These are phyloP conservation scores for Leptinotarsa haldemani DNA, from an alignment of 2,888 invertebrate genomes.

Conservation along the genomic window DNA sequence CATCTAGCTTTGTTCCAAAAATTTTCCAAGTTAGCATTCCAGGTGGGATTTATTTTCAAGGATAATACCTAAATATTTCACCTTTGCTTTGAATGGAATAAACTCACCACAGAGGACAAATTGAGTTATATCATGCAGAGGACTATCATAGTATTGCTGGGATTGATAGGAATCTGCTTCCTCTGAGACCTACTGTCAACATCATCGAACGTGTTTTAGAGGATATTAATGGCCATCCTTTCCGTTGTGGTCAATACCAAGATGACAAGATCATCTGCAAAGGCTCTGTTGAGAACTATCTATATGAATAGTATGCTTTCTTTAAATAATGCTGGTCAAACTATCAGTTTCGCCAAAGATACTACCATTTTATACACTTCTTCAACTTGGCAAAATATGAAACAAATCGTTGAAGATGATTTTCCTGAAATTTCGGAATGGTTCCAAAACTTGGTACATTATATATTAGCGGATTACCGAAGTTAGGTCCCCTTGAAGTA, in stretches of 20 bases:
- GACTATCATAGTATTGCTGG: background rate
- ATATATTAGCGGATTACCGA: no score
- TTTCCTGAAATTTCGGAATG: no score
- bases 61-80: background rate
- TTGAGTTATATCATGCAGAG: background rate
- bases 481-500: no score
- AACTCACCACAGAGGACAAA: background rate
- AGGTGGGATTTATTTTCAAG: background rate
- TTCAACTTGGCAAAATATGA: no score
- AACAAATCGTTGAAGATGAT: no score
- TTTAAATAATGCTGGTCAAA: no score
- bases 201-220: background rate
- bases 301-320: no score
- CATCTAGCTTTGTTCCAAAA: background rate
- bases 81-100: background rate
- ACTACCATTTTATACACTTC: no score
- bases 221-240: background rate
- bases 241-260: background rate
- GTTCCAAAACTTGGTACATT: no score
- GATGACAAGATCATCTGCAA: background rate
- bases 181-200: background rate
- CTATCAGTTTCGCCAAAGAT: no score
- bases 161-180: background rate
- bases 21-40: background rate
- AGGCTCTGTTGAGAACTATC: background rate